Evolutionary conservation across 2,888 invertebrate species (phyloP), one percentile per base, ranked within the genome.

Genomic region (Pycnomerus fuliginosus): DNA sequence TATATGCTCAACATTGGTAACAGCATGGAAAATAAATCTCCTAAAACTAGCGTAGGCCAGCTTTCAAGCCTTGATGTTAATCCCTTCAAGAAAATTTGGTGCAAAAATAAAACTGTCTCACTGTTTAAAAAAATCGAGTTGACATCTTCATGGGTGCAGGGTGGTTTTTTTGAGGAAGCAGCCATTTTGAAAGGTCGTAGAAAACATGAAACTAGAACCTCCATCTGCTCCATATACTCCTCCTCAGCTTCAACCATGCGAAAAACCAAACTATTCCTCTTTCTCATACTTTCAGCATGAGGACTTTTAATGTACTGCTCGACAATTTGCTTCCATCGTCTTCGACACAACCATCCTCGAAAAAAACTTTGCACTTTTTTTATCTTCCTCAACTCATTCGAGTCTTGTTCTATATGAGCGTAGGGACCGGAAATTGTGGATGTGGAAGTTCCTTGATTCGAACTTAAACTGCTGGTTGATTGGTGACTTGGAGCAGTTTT

Each of bases 261-360:
- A 70, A 90, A 90, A 11, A 90, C 90, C 48, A 90, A 74, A 65
- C 90, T 89, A 76, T 94, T 94, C 43, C 94, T 74, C 68, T 92
- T 93, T 39, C 93, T 76, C 92, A 94, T 92, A 67, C 89, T 92
- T 69, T 93, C 92, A 0, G 93, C 93, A 67, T 94, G 93, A 0
- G 93, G 93, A 47, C 91, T 92, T 68, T 90, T 90, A 65, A 94
- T 94, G 71, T 94, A 94, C 68, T 93, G 89, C 60, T 93, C 92
- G 11, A 94, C 93, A 41, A 94, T 94, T 70, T 92, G 92, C 70
- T 94, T 94, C 94, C 94, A 94, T 25, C 93, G 77, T 4, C 93
- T 77, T 7, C 94, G 79, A 68, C 93, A 94, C 39, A 94, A 72
- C 94, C 94, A 94, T 7, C 94, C 94, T 3, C 93, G 80, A 74